Evolutionary conservation across 2,888 invertebrate species (phyloP), one percentile per base, ranked within the genome.

Genomic region (Camptogramma bilineatum): DNA sequence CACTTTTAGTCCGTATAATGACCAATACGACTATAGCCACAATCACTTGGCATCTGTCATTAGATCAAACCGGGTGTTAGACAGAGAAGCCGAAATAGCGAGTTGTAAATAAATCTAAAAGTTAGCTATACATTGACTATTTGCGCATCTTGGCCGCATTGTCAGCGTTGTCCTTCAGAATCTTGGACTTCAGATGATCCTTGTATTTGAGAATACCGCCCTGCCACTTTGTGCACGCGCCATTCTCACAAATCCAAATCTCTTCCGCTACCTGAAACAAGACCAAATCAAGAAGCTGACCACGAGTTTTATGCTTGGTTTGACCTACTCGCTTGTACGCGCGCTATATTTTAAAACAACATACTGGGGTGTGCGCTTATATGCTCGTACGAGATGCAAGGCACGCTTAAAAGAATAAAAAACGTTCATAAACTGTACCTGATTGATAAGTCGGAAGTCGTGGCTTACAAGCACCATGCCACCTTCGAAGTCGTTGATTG

Each of bases 391-490:
- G n/a, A n/a, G n/a, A n/a, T n/a, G n/a, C n/a, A n/a, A n/a, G n/a
- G n/a, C n/a, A n/a, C n/a, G n/a, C n/a, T n/a, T n/a, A n/a, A n/a
- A n/a, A n/a, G n/a, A n/a, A n/a, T n/a, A n/a, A n/a, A n/a, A n/a
- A n/a, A n/a, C n/a, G n/a, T n/a, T n/a, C n/a, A n/a, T n/a, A n/a
- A 5, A 8, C 10, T 13, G 34, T 46, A 99, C 99, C 95, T 99
- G 99, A 92, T 97, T 98, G 71, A 99, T 99, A 59, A 99, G 96
- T 87, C 99, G 95, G 95, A 99, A 99, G 95, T 99, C 99, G 97
- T 99, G 99, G 92, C 98, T 99, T 79, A 99, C 99, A 21, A 99
- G 95, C 71, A 99, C 98, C 97, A 99, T 97, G 73, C 99, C 99
- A 50, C 99, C 99, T 74, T 98, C 98, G 84, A 99, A 99, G 81